Base-by-base conservation (phyloP, 2,113 vertebrate species). In the Carlito syrichta region DNA sequence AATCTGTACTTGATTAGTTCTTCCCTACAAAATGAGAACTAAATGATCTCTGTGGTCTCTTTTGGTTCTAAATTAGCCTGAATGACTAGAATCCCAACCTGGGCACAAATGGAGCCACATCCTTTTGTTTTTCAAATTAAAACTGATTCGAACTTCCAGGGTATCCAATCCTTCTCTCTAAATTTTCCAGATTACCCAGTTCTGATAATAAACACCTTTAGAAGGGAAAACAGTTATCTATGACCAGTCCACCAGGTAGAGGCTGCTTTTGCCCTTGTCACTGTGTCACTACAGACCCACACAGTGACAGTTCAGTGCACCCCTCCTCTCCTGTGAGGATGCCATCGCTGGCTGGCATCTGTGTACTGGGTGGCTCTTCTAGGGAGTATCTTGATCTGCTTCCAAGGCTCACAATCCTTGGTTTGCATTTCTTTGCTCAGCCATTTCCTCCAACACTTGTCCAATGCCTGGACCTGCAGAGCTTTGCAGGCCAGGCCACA, bases 81-180 rank as follows among this genome's bases (percentile, higher is more conserved):
- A 79, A 63, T 85, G 79, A 92, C 9, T 25, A 8, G 40, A 58
- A 63, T 62, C 50, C 78, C 13, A 43, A 45, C 23, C 17, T 86
- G 63, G 30, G 32, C 48, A 27, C 38, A 73, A 27, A 69, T 27
- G 58, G 89, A 56, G 38, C 60, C 40, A 32, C 11, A 23, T n/a
- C 20, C 23, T 69, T 93, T 78, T 50, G 22, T 68, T 90, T 77
- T 77, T 78, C 52, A 27, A 83, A 62, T 60, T 88, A 77, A 92
- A 8, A 45, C 40, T 71, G 50, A 50, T 48, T 50, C 6, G 1
- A 43, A 19, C 23, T 54, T 89, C 40, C 43, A 83, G 17, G 25
- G 13, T n/a, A 45, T 12, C 69, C 30, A 82, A 0, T 76, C 50
- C 58, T 6, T 87, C 50, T 60, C 32, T 93, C 23, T 84, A 40